Conservation (phyloP, 1,140 invertebrate species). For the Nixonia krombeini region DNA sequence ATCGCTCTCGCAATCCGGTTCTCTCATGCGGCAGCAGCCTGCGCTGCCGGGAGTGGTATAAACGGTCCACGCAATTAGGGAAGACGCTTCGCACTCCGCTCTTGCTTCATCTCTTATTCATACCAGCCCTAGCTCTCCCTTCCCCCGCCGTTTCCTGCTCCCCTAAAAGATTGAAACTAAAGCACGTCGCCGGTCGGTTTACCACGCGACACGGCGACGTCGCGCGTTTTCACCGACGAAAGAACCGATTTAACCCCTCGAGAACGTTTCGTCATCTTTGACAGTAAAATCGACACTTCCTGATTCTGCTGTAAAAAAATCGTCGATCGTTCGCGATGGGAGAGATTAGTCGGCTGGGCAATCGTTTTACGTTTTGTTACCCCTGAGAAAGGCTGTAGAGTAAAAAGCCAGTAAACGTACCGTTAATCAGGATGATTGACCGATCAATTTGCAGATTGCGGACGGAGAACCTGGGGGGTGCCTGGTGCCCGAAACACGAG, state of each 20-base stretch:
- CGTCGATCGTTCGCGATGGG: no score
- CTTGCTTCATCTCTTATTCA: conserved; percentile 69
- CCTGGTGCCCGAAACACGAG: conserved; percentile 87
- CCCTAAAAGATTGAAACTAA: conserved; percentile 65
- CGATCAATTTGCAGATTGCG: conserved; percentile 76
- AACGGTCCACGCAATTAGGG: conserved; percentile 69
- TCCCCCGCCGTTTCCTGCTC: conserved; percentile 32
- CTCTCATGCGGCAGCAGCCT: conserved; percentile 39
- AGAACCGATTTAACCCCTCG: conserved; percentile 1
- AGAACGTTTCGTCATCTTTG: no score
- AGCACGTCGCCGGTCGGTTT: conserved; percentile 45
- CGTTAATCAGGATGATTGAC: no score
- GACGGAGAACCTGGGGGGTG: conserved; percentile 84
- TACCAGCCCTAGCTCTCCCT: conserved; percentile 31
- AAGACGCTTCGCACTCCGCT: conserved; percentile 63
- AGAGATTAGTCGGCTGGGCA: no score
- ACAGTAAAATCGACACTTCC: no score
- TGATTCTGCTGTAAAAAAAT: not conserved
- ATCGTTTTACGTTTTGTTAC: no score
- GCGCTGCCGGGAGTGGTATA: conserved; percentile 47
- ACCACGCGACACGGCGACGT: no score
- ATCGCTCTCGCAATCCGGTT: conserved; percentile 47
- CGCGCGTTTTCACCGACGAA: not conserved
- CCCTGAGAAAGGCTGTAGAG: no score
- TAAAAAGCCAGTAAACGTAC: no score